Conservation (phyloP, 2,113 vertebrate genomes). For the Pedionomus torquatus region DNA sequence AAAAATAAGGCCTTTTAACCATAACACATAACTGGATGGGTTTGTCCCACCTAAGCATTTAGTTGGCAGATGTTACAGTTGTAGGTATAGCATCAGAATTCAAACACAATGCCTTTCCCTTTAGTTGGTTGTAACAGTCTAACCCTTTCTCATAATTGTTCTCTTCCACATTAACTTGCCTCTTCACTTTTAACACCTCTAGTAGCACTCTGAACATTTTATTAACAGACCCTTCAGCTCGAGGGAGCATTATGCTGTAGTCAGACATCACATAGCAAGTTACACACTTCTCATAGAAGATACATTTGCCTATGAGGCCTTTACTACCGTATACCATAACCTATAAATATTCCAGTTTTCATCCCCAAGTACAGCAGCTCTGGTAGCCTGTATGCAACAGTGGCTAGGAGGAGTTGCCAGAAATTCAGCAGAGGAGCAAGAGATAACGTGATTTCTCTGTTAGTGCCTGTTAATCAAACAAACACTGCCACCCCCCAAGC, state of each 20-base stretch:
- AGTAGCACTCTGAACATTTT: neutral
- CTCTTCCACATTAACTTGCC: neutral
- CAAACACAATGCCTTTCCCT: neutral
- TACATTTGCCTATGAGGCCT: fast-evolving
- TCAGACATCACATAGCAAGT: neutral
- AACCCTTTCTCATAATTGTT: neutral
- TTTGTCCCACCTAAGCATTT: neutral
- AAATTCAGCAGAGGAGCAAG: neutral
- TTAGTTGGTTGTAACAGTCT: neutral
- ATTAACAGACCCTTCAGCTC: neutral
- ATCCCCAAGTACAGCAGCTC: neutral
- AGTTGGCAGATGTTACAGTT: neutral
- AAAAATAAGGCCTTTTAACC: neutral
- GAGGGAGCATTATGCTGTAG: neutral
- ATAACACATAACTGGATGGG: neutral
- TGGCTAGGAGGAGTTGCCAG: neutral
- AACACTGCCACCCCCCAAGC: neutral
- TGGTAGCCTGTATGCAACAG: neutral
- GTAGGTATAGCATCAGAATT: neutral
- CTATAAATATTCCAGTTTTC: neutral
- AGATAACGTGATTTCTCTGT: neutral
- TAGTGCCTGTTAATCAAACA: neutral
- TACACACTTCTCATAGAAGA: neutral
- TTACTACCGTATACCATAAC: fast-evolving
- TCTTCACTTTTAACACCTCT: neutral